Conservation (phyloP, 2,113 vertebrate species). For the Centropus unirufus region DNA sequence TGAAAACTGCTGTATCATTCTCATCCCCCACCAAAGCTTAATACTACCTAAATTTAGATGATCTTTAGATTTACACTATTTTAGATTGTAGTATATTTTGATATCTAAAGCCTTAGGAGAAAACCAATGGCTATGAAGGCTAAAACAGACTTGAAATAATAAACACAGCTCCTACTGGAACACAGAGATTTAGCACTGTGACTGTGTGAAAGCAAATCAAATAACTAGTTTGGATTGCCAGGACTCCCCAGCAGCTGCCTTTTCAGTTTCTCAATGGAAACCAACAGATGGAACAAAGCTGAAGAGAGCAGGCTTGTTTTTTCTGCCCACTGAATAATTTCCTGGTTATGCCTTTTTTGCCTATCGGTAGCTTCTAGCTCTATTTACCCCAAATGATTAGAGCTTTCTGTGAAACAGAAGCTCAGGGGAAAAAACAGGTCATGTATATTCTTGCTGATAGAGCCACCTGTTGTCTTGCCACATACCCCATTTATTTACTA, state of each 20-base stretch:
- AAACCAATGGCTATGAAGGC: background rate
- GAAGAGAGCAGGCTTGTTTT: slow-evolving; percentile 3
- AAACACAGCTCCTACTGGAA: background rate
- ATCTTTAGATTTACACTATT: background rate
- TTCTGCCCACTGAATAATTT: background rate
- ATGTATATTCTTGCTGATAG: background rate
- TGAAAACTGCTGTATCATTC: background rate
- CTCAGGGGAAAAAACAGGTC: background rate
- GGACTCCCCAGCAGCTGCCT: background rate
- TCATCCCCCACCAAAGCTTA: background rate
- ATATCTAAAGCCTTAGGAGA: background rate
- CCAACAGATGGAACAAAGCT: slow-evolving; percentile 33
- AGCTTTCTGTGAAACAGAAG: slow-evolving; percentile 9
- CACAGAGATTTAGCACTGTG: background rate
- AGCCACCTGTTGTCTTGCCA: background rate
- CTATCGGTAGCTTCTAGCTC: background rate
- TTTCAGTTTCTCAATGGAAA: slow-evolving; percentile 35
- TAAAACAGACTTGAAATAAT: slow-evolving; percentile 5
- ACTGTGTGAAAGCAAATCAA: slow-evolving; percentile 1
- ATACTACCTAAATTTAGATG: background rate
- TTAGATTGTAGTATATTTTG: background rate
- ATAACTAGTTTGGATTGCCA: slow-evolving; percentile 16
- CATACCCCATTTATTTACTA: background rate
- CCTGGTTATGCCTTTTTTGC: background rate
- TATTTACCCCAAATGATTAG: slow-evolving; percentile 14